Percentiles rank a stretch among this genome's conserved stretches.
These are phyloP conservation scores for Drosophila meridionalis DNA, from an alignment of 2,888 invertebrate genomes.

Conservation along the genomic window DNA sequence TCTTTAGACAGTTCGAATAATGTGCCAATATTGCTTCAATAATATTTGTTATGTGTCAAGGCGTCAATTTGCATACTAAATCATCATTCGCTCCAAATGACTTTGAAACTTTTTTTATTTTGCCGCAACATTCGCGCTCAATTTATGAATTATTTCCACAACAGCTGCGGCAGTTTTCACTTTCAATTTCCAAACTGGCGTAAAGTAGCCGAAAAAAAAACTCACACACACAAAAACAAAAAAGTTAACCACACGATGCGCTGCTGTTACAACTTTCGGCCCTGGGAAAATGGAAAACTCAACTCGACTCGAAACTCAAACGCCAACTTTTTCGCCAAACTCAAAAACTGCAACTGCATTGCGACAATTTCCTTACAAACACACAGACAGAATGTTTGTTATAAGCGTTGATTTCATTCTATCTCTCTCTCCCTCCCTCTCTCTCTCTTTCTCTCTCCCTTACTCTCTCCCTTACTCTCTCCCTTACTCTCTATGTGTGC, in stretches of 20 bases:
- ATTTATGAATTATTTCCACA: constrained; percentile 53
- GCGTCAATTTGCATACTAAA: constrained; percentile 50
- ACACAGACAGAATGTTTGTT: background rate
- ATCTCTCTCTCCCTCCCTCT: too few species aligned
- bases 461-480: background rate
- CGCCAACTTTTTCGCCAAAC: constrained; percentile 52
- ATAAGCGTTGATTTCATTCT: background rate
- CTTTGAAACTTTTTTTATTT: constrained; percentile 35
- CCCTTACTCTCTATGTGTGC: constrained; percentile 2
- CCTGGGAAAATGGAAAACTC: constrained; percentile 44
- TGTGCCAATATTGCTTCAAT: constrained; percentile 20
- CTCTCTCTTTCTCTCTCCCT: background rate
- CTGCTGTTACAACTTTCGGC: constrained; percentile 45
- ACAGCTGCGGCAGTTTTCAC: constrained; percentile 59
- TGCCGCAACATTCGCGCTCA: constrained; percentile 38
- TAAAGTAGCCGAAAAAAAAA: constrained; percentile 28
- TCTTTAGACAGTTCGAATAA: constrained; percentile 15
- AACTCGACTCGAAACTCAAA: constrained; percentile 54
- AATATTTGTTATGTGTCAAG: constrained; percentile 30
- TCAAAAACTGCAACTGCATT: constrained; percentile 68
- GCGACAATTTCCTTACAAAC: constrained; percentile 63
- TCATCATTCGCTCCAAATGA: constrained; percentile 40
- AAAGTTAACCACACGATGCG: constrained; percentile 47
- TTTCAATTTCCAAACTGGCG: constrained; percentile 45
- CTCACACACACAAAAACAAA: constrained; percentile 2